Evolutionary conservation across 2,888 invertebrate genomes (phyloP).

Genomic region (Venusia cambrica): DNA sequence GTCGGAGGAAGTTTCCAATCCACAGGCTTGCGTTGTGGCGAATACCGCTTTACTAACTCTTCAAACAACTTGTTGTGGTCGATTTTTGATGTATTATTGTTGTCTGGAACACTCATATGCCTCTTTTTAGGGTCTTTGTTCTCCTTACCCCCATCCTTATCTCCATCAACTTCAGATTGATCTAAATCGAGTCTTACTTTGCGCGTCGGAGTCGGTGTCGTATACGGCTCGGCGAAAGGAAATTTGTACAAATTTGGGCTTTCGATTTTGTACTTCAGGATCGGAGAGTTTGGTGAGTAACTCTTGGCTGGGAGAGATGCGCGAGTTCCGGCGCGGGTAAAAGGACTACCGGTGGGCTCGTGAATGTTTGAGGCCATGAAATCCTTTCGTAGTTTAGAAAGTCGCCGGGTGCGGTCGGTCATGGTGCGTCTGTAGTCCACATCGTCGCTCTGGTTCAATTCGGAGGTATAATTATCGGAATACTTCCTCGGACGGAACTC

Average conservation of each 20-base stretch:
- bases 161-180: constrained; percentile 45
- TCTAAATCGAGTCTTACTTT: constrained; percentile 59
- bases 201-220: constrained; percentile 68
- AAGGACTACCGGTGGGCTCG: constrained; percentile 61
- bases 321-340: constrained; percentile 58
- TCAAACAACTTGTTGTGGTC: constrained; percentile 72
- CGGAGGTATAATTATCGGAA: constrained; percentile 72
- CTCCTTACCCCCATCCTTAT: constrained; percentile 57
- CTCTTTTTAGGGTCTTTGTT: constrained; percentile 54
- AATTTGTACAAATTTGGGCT: constrained; percentile 74
- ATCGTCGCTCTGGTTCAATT: constrained; percentile 68
- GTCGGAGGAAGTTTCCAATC: constrained; percentile 74
- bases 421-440: constrained; percentile 68
- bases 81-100: constrained; percentile 50
- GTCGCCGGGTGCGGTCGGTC: constrained; percentile 66
- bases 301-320: constrained; percentile 64
- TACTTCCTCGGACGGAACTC: constrained; percentile 71
- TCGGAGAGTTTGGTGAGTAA: constrained; percentile 38
- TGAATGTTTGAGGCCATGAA: constrained; percentile 71
- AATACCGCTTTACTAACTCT: constrained; percentile 69
- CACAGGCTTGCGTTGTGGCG: constrained; percentile 69
- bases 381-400: constrained; percentile 67
- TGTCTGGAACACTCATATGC: constrained; percentile 54
- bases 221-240: constrained; percentile 73
- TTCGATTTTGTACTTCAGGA: constrained; percentile 64